Evolutionary conservation across 1,140 invertebrate genomes (phyloP), one percentile per base, ranked within the genome.

Genomic region (Arion vulgaris): DNA sequence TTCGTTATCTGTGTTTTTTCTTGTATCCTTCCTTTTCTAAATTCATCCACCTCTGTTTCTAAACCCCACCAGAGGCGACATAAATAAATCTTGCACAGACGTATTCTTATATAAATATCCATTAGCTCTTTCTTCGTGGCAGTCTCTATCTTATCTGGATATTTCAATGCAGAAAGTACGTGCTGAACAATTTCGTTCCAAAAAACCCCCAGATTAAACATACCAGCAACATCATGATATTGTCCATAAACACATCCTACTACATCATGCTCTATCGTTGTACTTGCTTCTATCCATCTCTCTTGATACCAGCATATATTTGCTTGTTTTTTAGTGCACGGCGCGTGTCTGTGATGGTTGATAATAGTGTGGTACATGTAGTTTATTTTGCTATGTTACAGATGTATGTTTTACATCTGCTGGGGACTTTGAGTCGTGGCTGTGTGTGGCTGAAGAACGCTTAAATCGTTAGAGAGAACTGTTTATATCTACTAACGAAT

Each of bases 121-220:
- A 7, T 28, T 28, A 7, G 26, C 57, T 66, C 62, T 66, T 32
- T 66, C n/a, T 32, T 32, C 28, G 2, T 28, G 4, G 0, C 62
- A 2, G n/a, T 28, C 7, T 66, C n/a, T 66, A 28, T 66, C n/a
- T 66, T 66, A 66, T 66, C 62, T 66, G 28, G 62, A 66, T 66
- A 66, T 66, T 66, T 32, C 62, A 66, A 66, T 66, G 62, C 28
- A 28, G 62, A 66, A 66, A 66, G 28, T 66, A 66, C 62, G 62
- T 66, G 62, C 62, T 66, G 2, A 32, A 34, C 62, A 66, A 66
- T 66, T 66, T 66, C n/a, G 4, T 66, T 66, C 62, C 32, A 66
- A 32, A 28, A 66, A 32, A 66, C 32, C n/a, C 62, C 62, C 62
- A 66, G 28, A 32, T 66, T 66, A 66, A 66, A 66, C n/a, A 66